Evolutionary conservation across 1,140 invertebrate species (phyloP).

Genomic region (Leucophenga varia): DNA sequence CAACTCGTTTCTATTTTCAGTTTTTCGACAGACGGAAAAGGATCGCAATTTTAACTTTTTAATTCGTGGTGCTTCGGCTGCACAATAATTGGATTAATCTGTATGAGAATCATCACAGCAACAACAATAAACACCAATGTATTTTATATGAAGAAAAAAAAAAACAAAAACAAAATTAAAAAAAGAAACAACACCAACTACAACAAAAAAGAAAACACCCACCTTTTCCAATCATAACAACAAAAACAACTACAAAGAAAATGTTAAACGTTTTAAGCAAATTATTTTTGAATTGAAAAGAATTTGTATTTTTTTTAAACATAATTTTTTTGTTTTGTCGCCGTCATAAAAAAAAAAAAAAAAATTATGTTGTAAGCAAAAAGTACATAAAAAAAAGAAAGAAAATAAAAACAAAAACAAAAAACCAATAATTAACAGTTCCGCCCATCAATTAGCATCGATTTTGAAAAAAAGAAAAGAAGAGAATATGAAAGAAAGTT

Average conservation of each 20-base stretch:
- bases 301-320: conserved; percentile 13
- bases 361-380: no score
- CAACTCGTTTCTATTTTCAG: conserved; percentile 3
- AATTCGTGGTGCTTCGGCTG: conserved; percentile 36
- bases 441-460: conserved; percentile 51
- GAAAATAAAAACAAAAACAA: conserved; percentile 17
- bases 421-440: conserved; percentile 43
- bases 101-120: no score
- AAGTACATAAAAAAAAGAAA: conserved; percentile 18
- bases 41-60: conserved; percentile 41
- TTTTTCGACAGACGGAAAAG: conserved; percentile 39
- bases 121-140: conserved; percentile 9
- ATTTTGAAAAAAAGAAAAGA: conserved; percentile 46
- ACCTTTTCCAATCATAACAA: conserved; percentile 16
- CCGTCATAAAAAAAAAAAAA: conserved; percentile 14
- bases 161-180: conserved; percentile 16
- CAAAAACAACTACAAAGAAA: no score
- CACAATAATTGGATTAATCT: conserved; percentile 28
- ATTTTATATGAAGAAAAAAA: conserved; percentile 3
- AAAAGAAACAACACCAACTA: conserved; percentile 14
- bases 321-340: not conserved
- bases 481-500: conserved; percentile 12
- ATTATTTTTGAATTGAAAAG: conserved; percentile 7
- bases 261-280: no score
- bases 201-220: conserved; percentile 13